phyloP scores from a whole-genome alignment of 2,113 vertebrate genomes.

The Suricata suricatta region DNA sequence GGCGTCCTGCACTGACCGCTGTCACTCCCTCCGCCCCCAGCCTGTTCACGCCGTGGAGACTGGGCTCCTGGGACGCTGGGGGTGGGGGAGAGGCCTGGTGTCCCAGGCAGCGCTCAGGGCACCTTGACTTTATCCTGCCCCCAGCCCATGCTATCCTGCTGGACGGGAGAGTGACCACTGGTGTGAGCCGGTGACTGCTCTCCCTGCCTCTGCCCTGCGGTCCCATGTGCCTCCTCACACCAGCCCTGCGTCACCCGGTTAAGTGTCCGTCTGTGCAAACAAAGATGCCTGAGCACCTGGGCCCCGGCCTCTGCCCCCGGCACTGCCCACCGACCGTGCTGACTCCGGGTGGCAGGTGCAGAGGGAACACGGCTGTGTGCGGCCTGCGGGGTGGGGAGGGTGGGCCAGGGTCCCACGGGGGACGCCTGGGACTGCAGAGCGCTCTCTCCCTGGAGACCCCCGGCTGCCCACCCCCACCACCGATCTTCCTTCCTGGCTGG shows the following conservation, averaged over 20 bases:
- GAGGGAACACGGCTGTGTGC: not conserved
- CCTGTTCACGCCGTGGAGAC: not conserved
- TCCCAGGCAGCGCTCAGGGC: not conserved
- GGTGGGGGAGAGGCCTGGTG: not conserved
- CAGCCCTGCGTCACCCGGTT: not conserved
- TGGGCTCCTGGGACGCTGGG: no score
- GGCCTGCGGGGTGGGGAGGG: not conserved
- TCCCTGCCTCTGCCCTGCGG: not conserved
- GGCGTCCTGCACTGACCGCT: not conserved
- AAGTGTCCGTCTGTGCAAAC: not conserved
- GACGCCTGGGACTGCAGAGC: not conserved
- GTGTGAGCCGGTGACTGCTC: not conserved
- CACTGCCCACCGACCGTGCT: not conserved
- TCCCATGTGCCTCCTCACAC: not conserved
- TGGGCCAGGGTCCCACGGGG: not conserved
- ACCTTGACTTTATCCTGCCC: not conserved
- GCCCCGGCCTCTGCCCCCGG: not conserved
- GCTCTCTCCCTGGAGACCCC: no score
- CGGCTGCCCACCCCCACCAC: not conserved
- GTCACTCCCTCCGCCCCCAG: not conserved
- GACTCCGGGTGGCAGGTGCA: not conserved
- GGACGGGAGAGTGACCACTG: fast-evolving
- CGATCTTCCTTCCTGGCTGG: not conserved
- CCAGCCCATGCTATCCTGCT: not conserved
- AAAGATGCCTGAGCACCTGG: fast-evolving